Evolutionary conservation across 2,113 vertebrate genomes (phyloP), one percentile per base, ranked within the genome.

Genomic region (Proteles cristata): DNA sequence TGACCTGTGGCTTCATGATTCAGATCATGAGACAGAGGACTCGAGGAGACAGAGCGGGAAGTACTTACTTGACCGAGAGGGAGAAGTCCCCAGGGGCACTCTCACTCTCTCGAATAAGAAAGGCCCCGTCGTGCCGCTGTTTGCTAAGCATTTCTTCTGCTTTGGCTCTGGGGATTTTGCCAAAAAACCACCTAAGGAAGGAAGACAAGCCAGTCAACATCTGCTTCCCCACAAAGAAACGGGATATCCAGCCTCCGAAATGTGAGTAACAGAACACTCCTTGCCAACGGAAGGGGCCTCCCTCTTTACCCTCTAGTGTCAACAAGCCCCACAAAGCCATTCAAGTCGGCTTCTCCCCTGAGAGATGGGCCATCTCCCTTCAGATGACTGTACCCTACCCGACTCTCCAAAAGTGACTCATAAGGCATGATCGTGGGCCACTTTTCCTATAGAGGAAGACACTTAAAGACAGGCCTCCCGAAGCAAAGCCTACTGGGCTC

Each of bases 121-220:
- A 99, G 96, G 99, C 99, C 93, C 99, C 99, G 7, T 99, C 99
- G 0, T 99, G 99, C 99, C 99, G 99, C 99, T 99, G 99, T 99
- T 99, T 99, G 98, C 99, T 99, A 66, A 99, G 98, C 99, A 99
- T 99, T 99, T 99, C 99, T 98, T 99, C 99, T 97, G 99, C 99
- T 98, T 99, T 99, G 25, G 99, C 99, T 96, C 99, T 99, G 68
- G 99, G 99, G 97, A 99, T 99, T 99, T 99, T 99, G 96, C 99
- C 99, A 92, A 99, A 99, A 98, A 99, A 99, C 99, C 99, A 99
- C 98, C 99, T 99, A 98, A 74, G 97, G 69, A 96, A 97, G 55
- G 96, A 96, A 94, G 94, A 74, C 85, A 93, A 95, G 45, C 76
- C 65, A 45, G 97, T 98, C 95, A 98, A 81, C 95, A 97, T 92